These are phyloP conservation scores for Mixornis gularis DNA, from an alignment of 2,113 vertebrate genomes.

Conservation along the genomic window DNA sequence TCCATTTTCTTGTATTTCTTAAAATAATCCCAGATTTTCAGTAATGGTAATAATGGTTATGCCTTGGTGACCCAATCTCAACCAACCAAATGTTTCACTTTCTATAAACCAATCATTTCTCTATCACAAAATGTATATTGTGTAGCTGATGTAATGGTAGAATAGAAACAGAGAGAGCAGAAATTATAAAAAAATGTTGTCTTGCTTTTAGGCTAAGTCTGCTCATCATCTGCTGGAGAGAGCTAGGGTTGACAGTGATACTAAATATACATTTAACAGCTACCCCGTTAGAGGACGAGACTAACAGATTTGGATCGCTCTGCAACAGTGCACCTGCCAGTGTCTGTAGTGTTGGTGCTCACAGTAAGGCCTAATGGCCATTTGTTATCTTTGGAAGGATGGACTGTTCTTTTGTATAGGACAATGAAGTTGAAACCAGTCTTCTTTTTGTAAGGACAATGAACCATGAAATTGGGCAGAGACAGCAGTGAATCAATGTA, in stretches of 20 bases:
- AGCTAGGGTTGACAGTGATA: not conserved
- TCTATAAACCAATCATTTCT: not conserved
- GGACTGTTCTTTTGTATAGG: not conserved
- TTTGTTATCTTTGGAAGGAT: slow-evolving; percentile 38
- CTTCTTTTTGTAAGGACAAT: slow-evolving; percentile 10
- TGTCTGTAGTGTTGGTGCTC: not conserved
- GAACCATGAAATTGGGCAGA: slow-evolving; percentile 41
- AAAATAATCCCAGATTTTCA: not conserved
- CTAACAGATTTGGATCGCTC: not conserved
- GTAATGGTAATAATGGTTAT: not conserved
- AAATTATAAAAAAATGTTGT: not conserved
- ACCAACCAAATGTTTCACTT: not conserved
- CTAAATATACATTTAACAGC: not conserved
- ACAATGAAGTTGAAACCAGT: not conserved
- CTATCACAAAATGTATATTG: not conserved
- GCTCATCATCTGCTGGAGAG: not conserved
- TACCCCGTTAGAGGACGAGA: accelerated
- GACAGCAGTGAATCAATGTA: not conserved
- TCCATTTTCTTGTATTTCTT: not conserved
- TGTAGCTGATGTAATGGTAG: not conserved
- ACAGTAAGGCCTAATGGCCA: not conserved
- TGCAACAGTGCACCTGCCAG: not conserved
- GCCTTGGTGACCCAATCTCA: not conserved
- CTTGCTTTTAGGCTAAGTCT: not conserved
- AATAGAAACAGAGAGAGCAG: not conserved